Percentiles rank a stretch among this genome's conserved stretches.
Evolutionary conservation across 2,113 vertebrate species (phyloP).

Genomic region (Cairina moschata): DNA sequence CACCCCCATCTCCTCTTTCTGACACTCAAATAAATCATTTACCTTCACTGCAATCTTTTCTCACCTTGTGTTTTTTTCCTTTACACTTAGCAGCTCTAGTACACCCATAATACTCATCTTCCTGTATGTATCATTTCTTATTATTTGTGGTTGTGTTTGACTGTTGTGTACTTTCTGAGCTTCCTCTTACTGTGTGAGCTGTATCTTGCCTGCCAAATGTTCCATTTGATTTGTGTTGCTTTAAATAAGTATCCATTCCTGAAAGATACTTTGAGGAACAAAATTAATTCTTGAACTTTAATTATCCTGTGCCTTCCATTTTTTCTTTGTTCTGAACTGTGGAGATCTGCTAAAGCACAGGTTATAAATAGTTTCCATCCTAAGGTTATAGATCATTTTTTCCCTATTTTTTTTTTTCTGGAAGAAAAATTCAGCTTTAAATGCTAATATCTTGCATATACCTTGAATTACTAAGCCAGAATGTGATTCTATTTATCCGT

Average conservation of each 20-base stretch:
- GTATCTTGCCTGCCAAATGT: neutral
- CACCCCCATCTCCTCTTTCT: neutral
- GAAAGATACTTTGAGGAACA: neutral
- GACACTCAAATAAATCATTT: neutral
- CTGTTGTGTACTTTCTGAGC: neutral
- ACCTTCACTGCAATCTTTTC: neutral
- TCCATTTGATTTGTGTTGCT: neutral
- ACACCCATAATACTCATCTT: neutral
- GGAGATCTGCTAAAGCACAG: neutral
- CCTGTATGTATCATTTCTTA: neutral
- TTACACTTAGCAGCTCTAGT: neutral
- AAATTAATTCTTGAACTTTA: constrained; percentile 18
- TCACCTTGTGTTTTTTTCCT: neutral
- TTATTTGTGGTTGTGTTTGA: neutral
- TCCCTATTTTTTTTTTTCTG: neutral
- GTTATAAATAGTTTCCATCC: constrained; percentile 10
- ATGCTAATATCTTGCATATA: neutral
- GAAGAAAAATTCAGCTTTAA: neutral
- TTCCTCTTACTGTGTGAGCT: neutral
- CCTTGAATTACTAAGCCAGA: neutral
- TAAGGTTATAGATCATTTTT: neutral
- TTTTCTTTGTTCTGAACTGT: constrained; percentile 6
- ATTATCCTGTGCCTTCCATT: neutral
- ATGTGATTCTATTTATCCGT: neutral
- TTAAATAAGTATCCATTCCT: neutral